Evolutionary conservation across 2,113 vertebrate species (phyloP).

Genomic region (Struthio camelus): DNA sequence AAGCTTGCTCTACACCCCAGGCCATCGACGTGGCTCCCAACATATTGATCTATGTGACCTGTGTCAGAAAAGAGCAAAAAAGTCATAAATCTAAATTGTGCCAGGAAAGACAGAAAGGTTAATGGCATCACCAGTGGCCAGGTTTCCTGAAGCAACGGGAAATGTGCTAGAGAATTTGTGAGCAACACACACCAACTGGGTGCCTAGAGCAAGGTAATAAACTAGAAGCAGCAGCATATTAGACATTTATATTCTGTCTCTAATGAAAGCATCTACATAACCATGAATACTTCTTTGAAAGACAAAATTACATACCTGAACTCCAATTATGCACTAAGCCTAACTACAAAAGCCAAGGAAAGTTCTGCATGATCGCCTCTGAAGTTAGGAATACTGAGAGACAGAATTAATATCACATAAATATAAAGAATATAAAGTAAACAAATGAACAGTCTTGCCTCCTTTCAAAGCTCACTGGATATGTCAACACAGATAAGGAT

Average conservation of each 20-base stretch:
- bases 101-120: constrained; percentile 18
- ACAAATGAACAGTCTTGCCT: neutral
- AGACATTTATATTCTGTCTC: neutral
- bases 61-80: constrained; percentile 30
- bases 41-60: neutral
- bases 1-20: neutral
- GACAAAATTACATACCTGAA: neutral
- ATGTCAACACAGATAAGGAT: neutral
- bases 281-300: neutral
- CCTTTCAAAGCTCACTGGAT: neutral
- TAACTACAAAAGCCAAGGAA: neutral
- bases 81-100: neutral
- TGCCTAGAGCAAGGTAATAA: neutral
- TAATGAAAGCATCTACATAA: neutral
- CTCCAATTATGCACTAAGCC: neutral
- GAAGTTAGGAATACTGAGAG: neutral
- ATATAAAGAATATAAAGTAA: neutral
- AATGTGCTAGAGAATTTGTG: neutral
- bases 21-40: neutral
- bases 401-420: neutral
- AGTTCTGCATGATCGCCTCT: neutral
- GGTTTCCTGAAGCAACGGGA: constrained; percentile 12
- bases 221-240: neutral
- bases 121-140: neutral
- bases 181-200: neutral